Evolutionary conservation across 2,797 vertebrate genomes (phyloP), one percentile per base, ranked within the genome.

Genomic region (Urocyon cinereoargenteus): DNA sequence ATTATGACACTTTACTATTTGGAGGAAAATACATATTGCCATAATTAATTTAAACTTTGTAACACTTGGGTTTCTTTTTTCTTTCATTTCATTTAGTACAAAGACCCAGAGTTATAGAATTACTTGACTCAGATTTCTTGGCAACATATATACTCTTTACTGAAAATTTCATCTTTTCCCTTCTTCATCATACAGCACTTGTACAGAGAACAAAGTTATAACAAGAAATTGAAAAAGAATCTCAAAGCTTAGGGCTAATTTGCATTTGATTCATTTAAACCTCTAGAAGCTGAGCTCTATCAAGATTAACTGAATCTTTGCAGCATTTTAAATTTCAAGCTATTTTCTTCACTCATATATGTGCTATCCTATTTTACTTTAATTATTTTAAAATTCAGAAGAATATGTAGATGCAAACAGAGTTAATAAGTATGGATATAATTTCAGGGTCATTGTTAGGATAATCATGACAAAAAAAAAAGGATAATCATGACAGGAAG

Each of bases 1-100:
- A 21, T 93, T 73, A 84, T 93, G 94, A 78, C 61, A 45, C 26
- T 61, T 75, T 90, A 91, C 73, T 85, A 83, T 92, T 86, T 82
- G 34, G n/a, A 75, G 9, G 68, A 4, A 93, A 88, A 78, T 89
- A 1, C 18, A 87, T 83, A 86, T 94, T 88, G 90, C 11, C 40
- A 57, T 68, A 91, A 95, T 96, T 81, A 90, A 31, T 87, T 94
- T 93, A 97, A 87, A 61, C 2, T 83, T 96, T 90, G 2, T 14
- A 77, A n/a, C 5, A n/a, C 1, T 40, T 16, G 59, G 15, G 9
- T 82, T 95, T 92, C 10, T 72, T 92, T 90, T 51, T 75, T 61
- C 28, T 93, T 7, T 89, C 82, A 82, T 31, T 87, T 78, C 11
- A 83, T 64, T 95, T 94, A 78, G 57, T 70, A 70, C 8, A 83